Conservation (phyloP, 37 sponge, comb jelly and placozoan species). For the Dysidea cf. avara region DNA sequence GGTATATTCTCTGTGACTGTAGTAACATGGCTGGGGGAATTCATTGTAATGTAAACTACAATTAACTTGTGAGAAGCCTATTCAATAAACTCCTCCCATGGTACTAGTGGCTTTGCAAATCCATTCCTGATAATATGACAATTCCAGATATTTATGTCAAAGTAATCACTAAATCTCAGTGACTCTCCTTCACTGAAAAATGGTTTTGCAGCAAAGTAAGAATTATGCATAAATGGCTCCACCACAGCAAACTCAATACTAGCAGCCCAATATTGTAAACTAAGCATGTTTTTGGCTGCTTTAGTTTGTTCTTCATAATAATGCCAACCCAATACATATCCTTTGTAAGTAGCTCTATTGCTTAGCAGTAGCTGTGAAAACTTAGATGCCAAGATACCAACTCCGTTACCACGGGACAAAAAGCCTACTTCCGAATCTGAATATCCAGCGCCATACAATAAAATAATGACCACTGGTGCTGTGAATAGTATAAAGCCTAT, state of each 20-base stretch:
- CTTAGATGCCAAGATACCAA: no score
- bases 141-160: slow-evolving; percentile 32
- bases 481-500: no score
- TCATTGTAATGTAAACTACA: no score
- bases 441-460: no score
- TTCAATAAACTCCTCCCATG: slow-evolving; percentile 7
- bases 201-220: no score
- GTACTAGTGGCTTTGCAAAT: background rate
- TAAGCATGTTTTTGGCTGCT: slow-evolving; percentile 23
- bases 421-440: no score
- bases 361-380: no score
- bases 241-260: slow-evolving; percentile 17
- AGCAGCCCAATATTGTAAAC: slow-evolving; percentile 59
- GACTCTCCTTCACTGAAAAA: no score
- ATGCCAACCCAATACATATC: slow-evolving; percentile 25
- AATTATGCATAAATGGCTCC: slow-evolving; percentile 19
- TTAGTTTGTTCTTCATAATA: slow-evolving; percentile 41
- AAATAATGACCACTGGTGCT: no score
- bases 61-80: slow-evolving; percentile 26
- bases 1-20: no score
- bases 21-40: no score
- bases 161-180: slow-evolving; percentile 32
- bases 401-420: no score
- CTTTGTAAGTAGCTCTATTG: slow-evolving; percentile 8
- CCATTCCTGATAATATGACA: background rate